Percentiles rank a stretch among this genome's conserved stretches.
Evolutionary conservation across 2,888 invertebrate species (phyloP).

Genomic region (Pachymerium ferrugineum): DNA sequence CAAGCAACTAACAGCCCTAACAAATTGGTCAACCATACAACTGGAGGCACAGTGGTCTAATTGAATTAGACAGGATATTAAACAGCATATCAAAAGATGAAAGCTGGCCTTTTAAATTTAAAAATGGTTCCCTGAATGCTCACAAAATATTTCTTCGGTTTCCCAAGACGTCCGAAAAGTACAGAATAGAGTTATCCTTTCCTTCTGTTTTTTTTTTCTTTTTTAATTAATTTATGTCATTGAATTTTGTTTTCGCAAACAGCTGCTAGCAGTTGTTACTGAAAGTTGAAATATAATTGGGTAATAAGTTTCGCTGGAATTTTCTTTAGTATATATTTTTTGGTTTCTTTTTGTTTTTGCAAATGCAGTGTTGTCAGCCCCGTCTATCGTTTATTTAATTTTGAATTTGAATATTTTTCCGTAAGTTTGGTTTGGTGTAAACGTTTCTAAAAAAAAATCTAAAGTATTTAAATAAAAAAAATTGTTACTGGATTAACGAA

Average conservation of each 20-base stretch:
- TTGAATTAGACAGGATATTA: background rate
- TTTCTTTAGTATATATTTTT: background rate
- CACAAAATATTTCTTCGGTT: background rate
- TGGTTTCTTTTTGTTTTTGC: background rate
- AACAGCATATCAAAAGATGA: background rate
- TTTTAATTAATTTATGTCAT: too few relatives aligned
- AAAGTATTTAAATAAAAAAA: background rate
- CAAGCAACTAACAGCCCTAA: conserved; percentile 13
- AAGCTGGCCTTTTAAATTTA: background rate
- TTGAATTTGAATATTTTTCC: background rate
- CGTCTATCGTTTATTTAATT: background rate
- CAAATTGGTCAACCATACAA: background rate
- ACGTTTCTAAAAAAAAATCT: background rate
- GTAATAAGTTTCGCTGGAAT: too few relatives aligned
- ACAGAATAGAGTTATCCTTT: background rate
- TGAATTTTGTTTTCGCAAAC: background rate
- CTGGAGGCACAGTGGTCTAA: conserved; percentile 12
- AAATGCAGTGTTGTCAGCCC: conserved; percentile 13
- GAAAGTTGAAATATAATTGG: too few relatives aligned
- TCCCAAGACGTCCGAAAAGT: background rate
- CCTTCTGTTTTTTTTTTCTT: background rate
- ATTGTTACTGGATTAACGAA: background rate
- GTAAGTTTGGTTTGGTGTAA: too few relatives aligned
- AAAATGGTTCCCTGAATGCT: background rate
- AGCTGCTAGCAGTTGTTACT: background rate